phyloP scores from a whole-genome alignment of 1,140 invertebrate species.

The Aleiodes sp. region DNA sequence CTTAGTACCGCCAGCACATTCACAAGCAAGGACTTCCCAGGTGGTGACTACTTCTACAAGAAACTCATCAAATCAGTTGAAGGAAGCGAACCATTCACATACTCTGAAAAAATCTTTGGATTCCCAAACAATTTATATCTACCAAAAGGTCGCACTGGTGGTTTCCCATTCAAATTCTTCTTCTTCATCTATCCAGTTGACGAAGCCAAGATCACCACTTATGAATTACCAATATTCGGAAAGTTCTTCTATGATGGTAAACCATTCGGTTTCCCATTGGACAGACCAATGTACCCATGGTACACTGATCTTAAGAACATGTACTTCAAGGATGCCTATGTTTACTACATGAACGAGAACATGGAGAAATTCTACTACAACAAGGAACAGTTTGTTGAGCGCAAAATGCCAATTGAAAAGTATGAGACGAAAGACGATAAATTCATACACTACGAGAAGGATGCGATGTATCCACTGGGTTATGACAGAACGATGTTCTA shows the following conservation, averaged over 20 bases:
- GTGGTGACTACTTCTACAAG: slow-evolving; percentile 68
- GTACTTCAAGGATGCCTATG: slow-evolving; percentile 57
- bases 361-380: slow-evolving; percentile 32
- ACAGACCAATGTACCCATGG: slow-evolving; percentile 63
- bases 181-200: slow-evolving; percentile 58
- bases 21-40: slow-evolving; percentile 62
- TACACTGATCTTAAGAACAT: slow-evolving; percentile 60
- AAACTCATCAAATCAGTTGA: slow-evolving; percentile 55
- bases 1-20: slow-evolving; percentile 59
- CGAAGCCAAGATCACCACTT: slow-evolving; percentile 43
- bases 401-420: neutral
- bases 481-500: too few species aligned
- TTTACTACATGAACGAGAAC: slow-evolving; percentile 47
- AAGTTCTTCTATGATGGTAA: slow-evolving; percentile 64
- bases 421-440: slow-evolving; percentile 5
- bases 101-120: slow-evolving; percentile 55
- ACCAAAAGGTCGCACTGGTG: slow-evolving; percentile 60
- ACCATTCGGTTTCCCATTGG: slow-evolving; percentile 75
- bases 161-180: slow-evolving; percentile 63
- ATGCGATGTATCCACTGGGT: neutral
- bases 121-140: slow-evolving; percentile 61
- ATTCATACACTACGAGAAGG: neutral
- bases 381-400: neutral
- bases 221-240: slow-evolving; percentile 51
- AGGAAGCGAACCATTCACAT: slow-evolving; percentile 56